A percentile compares a stretch with the other conserved stretches of the same genome.
Evolutionary conservation across 2,797 vertebrate genomes (phyloP).

Genomic region (Oryzias dopingdopingensis): DNA sequence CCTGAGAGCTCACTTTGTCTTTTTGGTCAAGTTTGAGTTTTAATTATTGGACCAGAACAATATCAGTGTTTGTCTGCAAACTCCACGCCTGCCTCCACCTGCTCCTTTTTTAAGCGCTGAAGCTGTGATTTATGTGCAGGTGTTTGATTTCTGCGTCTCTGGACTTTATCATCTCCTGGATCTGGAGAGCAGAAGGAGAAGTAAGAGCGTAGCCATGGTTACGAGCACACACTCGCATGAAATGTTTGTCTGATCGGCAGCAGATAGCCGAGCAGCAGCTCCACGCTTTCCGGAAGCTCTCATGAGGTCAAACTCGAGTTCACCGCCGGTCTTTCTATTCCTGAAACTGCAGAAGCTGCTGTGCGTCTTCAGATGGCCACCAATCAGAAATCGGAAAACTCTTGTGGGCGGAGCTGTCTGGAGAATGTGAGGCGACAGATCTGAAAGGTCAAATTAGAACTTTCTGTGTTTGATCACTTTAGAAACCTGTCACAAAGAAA

Average conservation of each 20-base stretch:
- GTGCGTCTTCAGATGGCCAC: slow-evolving; percentile 2
- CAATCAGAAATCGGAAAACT: slow-evolving; percentile 16
- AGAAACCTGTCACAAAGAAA: slow-evolving; percentile 29
- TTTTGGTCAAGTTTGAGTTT: too few species aligned
- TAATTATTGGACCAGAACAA: too few species aligned
- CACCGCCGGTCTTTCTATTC: slow-evolving; percentile 16
- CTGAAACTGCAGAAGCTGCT: slow-evolving; percentile 3
- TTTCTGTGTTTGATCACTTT: not conserved
- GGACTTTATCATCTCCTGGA: slow-evolving; percentile 4
- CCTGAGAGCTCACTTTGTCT: too few species aligned
- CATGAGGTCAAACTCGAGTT: slow-evolving; percentile 21
- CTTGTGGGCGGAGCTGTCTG: slow-evolving; percentile 9
- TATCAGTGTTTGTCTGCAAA: too few species aligned
- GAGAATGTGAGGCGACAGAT: not conserved
- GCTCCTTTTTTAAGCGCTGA: not conserved
- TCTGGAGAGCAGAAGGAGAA: slow-evolving; percentile 9
- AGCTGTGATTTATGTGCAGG: slow-evolving; percentile 2
- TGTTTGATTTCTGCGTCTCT: slow-evolving; percentile 16
- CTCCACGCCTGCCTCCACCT: too few species aligned
- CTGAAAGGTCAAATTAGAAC: not conserved
- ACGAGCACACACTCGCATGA: slow-evolving; percentile 16
- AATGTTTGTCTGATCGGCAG: too few species aligned
- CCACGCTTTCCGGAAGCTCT: slow-evolving; percentile 28
- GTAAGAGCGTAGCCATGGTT: slow-evolving; percentile 9
- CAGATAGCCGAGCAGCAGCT: too few species aligned